Evolutionary conservation across 2,797 vertebrate species (phyloP).

Genomic region (Sitta carolinensis): DNA sequence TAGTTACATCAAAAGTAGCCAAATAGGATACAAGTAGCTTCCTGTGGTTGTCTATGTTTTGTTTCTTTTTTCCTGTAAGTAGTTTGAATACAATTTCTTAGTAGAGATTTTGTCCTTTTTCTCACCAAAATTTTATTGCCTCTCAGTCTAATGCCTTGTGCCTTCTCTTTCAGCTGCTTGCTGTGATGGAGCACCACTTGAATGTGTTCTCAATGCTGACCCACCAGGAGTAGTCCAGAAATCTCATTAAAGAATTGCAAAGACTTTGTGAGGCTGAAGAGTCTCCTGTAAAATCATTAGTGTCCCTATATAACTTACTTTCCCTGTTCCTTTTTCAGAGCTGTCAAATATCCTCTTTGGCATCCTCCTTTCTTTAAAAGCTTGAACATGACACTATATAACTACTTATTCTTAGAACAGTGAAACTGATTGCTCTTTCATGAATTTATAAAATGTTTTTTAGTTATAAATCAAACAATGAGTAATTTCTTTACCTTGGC

Average conservation of each 20-base stretch:
- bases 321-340: background rate
- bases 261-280: background rate
- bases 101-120: background rate
- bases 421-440: background rate
- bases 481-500: background rate
- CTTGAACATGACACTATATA: background rate
- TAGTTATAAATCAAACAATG: slow-evolving; percentile 13
- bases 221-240: background rate
- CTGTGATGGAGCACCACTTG: background rate
- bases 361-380: background rate
- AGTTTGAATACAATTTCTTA: background rate
- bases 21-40: background rate
- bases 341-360: background rate
- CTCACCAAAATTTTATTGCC: background rate
- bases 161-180: background rate
- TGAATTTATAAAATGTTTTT: slow-evolving; percentile 29
- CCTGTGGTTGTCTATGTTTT: background rate
- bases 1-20: background rate
- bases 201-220: background rate
- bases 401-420: background rate
- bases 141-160: background rate
- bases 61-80: background rate
- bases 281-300: background rate
- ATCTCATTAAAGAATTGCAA: background rate
- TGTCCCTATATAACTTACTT: background rate